Base-by-base conservation (phyloP, 2,888 invertebrate genomes). In the Lasioglossum zephyrum region DNA sequence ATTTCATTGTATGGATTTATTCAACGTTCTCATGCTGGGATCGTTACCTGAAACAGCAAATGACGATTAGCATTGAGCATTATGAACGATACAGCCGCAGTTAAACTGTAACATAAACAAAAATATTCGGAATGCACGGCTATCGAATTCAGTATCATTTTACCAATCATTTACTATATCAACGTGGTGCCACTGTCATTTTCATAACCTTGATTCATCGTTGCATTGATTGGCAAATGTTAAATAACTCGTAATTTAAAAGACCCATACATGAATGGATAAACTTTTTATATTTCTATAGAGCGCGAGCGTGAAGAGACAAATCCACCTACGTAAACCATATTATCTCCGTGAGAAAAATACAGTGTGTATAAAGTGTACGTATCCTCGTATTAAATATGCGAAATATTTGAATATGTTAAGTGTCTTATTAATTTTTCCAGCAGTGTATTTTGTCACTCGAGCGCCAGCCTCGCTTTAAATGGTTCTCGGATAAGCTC, bases 401-500 rank as follows among this genome's bases (percentile, higher is more conserved):
- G n/a, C 53, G n/a, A 4, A n/a, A 53, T 4, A n/a, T 53, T 53
- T 3, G 9, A 53, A 53, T 53, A 53, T 53, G 9, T n/a, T 9
- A 53, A 53, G n/a, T 53, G 22, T n/a, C 53, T 53, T 53, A 53
- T 53, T 53, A 9, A 9, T 53, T 53, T 53, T 22, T 53, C 9
- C 53, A 53, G 53, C 22, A 53, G 3, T 9, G 53, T 53, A 53
- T 53, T 53, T 53, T 53, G 53, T n/a, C 53, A n/a, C n/a, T n/a
- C 53, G 53, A 9, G 22, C n/a, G 53, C 53, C n/a, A 53, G 53
- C 9, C n/a, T n/a, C 26, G 73, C 63, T 84, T 77, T 74, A 77
- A 82, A 82, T 74, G 73, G 47, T 73, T 8, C 47, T 6, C 22
- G 82, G 73, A 77, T 84, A 84, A 84, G 69, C 66, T 5, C 16